A percentile compares a stretch with the other conserved stretches of the same genome.
These are phyloP conservation scores for Neopelma chrysocephalum DNA, from an alignment of 2,797 vertebrate species.

Conservation along the genomic window DNA sequence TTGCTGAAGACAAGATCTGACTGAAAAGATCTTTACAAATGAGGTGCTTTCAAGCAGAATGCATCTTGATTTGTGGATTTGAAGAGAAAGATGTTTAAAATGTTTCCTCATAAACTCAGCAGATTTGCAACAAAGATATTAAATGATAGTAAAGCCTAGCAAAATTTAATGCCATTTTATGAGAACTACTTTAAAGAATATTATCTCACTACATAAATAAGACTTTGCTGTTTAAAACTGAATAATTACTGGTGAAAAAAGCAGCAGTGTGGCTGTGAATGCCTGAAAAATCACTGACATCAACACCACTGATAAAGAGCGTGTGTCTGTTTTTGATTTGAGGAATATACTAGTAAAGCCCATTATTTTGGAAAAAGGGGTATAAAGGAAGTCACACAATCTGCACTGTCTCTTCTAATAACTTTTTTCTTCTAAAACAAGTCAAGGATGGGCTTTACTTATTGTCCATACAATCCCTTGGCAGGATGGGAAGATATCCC, in stretches of 20 bases:
- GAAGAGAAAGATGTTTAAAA: neutral
- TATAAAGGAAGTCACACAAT: neutral
- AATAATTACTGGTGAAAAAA: neutral
- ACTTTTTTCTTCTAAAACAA: neutral
- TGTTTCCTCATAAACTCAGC: neutral
- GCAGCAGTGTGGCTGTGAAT: neutral
- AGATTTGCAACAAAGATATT: slow-evolving; percentile 1
- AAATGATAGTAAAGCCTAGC: neutral
- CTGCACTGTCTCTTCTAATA: neutral
- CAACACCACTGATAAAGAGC: neutral
- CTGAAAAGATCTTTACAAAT: slow-evolving; percentile 13
- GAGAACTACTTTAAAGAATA: neutral
- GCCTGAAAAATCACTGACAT: neutral
- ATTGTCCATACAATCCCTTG: neutral
- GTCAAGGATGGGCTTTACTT: neutral
- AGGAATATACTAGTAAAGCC: neutral
- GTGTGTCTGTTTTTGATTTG: neutral
- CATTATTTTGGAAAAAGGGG: neutral
- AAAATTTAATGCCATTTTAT: neutral
- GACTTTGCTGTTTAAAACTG: neutral
- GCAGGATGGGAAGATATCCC: neutral
- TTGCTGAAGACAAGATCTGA: neutral
- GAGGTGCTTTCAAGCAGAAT: neutral
- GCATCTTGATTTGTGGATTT: slow-evolving; percentile 6
- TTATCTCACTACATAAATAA: neutral